These are phyloP conservation scores for Heterochromis multidens DNA, from an alignment of 2,113 vertebrate genomes.

Conservation along the genomic window DNA sequence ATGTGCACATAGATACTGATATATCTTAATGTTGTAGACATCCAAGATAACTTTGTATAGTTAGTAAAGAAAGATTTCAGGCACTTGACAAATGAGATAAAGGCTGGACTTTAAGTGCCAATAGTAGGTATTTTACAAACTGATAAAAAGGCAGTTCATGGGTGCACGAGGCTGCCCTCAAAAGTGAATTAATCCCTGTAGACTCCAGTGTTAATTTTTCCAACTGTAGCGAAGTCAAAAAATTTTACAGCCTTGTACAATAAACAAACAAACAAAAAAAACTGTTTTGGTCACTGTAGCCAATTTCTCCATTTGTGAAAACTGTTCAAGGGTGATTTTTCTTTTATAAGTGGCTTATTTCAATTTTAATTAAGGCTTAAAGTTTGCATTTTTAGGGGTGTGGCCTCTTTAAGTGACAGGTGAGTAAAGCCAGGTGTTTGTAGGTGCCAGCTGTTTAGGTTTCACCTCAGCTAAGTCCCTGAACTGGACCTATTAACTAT, in stretches of 20 bases:
- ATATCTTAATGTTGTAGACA: not conserved
- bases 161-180: not conserved
- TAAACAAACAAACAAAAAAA: not conserved
- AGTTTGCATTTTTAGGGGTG: not conserved
- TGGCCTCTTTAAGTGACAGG: not conserved
- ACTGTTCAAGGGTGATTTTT: not conserved
- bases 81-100: not conserved
- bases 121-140: not conserved
- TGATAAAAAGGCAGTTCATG: not conserved
- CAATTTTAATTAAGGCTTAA: not conserved
- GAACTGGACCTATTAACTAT: too few species aligned
- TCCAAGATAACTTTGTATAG: not conserved
- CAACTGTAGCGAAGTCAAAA: too few species aligned
- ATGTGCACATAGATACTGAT: not conserved
- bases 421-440: not conserved
- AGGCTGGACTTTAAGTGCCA: not conserved
- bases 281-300: not conserved
- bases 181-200: fast-evolving
- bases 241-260: too few species aligned
- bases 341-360: not conserved
- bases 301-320: not conserved
- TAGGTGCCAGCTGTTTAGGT: not conserved
- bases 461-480: not conserved
- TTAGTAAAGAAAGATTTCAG: not conserved
- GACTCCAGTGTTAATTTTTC: not conserved